Conservation (phyloP, 2,113 vertebrate species). For the Oceanodroma tethys region DNA sequence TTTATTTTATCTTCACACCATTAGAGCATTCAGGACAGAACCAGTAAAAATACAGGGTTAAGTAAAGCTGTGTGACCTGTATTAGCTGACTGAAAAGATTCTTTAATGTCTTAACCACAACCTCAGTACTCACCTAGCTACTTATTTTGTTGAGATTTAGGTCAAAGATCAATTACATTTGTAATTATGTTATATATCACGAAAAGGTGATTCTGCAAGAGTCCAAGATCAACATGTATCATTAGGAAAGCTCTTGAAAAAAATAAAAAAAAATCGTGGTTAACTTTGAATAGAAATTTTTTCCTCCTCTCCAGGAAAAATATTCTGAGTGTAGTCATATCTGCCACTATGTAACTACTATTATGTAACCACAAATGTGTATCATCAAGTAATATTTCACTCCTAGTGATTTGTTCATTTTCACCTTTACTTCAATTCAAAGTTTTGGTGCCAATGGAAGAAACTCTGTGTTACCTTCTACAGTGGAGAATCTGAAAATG, state of each 20-base stretch:
- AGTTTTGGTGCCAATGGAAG: background rate
- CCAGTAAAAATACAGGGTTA: background rate
- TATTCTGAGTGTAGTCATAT: background rate
- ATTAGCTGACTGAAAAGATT: background rate
- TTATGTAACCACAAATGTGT: background rate
- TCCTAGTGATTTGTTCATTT: background rate
- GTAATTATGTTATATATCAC: slow-evolving; percentile 66
- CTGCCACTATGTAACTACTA: background rate
- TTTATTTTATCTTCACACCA: background rate
- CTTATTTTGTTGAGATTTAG: slow-evolving; percentile 57
- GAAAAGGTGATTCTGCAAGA: background rate
- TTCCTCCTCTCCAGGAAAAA: background rate
- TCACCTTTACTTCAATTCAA: background rate
- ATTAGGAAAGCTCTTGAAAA: background rate
- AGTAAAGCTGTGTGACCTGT: background rate
- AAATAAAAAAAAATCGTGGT: background rate
- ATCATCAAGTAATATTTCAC: slow-evolving; percentile 16
- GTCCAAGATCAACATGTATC: slow-evolving; percentile 10
- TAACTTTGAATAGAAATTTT: background rate
- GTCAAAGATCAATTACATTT: slow-evolving; percentile 68
- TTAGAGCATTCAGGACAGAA: background rate
- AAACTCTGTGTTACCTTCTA: background rate
- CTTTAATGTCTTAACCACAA: slow-evolving; percentile 23
- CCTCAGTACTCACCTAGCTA: slow-evolving; percentile 15
- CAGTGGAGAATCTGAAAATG: background rate